Evolutionary conservation across 2,113 vertebrate genomes (phyloP).

Genomic region (Paradisaea rubra): DNA sequence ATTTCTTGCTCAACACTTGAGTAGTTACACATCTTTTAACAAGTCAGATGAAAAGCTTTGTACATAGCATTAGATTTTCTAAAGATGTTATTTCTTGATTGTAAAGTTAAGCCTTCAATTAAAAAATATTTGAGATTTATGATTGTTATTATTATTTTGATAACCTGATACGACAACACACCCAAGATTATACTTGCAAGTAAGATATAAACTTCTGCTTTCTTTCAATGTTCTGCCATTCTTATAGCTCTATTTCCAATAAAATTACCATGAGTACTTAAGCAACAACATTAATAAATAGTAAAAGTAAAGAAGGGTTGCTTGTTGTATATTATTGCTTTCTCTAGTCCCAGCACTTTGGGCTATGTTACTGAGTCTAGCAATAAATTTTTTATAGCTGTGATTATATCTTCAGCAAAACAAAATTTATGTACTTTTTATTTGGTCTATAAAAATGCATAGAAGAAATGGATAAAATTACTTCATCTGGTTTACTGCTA

Average conservation of each 20-base stretch:
- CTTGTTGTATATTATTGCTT: not conserved
- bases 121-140: not conserved
- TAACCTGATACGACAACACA: not conserved
- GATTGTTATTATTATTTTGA: not conserved
- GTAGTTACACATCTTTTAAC: not conserved
- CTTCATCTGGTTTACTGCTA: not conserved
- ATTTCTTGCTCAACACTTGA: not conserved
- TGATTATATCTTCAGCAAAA: constrained; percentile 41
- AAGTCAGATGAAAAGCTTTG: not conserved
- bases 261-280: not conserved
- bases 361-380: constrained; percentile 19
- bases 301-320: not conserved
- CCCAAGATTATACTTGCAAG: not conserved
- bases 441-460: constrained; percentile 36
- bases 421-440: constrained; percentile 48
- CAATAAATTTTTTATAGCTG: constrained; percentile 58
- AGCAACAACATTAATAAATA: not conserved
- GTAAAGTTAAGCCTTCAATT: not conserved
- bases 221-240: not conserved
- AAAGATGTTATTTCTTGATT: not conserved
- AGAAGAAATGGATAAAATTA: not conserved
- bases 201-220: not conserved
- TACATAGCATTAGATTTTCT: not conserved
- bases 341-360: not conserved
- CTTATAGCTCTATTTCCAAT: not conserved